phyloP scores from a whole-genome alignment of 2,888 invertebrate genomes.

The Cephalotes varians region DNA sequence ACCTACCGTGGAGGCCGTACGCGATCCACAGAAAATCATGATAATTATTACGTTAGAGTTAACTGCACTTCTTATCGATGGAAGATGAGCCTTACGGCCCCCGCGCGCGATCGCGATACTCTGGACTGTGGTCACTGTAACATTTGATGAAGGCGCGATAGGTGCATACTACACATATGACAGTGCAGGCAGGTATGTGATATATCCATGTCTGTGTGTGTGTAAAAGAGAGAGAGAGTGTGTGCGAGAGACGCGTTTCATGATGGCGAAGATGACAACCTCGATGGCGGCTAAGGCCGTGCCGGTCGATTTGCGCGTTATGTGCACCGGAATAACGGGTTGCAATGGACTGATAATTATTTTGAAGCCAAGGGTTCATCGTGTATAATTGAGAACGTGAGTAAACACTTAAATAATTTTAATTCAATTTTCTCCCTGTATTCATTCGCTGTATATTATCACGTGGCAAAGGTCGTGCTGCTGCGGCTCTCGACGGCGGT shows the following conservation, averaged over 20 bases:
- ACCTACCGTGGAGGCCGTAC: constrained; percentile 65
- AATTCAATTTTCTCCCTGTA: constrained; percentile 81
- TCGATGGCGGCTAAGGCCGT: constrained; percentile 34
- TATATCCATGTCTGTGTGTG: not conserved
- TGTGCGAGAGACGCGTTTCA: not conserved
- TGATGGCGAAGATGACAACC: constrained; percentile 6
- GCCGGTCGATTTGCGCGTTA: constrained; percentile 51
- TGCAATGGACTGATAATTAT: constrained; percentile 81
- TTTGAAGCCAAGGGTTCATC: constrained; percentile 82
- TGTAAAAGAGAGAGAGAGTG: too few species aligned
- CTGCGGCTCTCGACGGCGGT: constrained; percentile 65
- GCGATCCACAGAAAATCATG: constrained; percentile 80
- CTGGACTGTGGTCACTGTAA: constrained; percentile 61
- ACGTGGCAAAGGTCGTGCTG: constrained; percentile 57
- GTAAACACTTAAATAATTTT: constrained; percentile 83
- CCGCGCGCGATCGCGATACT: constrained; percentile 57
- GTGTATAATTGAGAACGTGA: constrained; percentile 84
- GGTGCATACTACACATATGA: constrained; percentile 39
- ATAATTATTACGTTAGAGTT: constrained; percentile 83
- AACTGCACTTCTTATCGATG: constrained; percentile 78
- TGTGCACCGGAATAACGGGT: constrained; percentile 75
- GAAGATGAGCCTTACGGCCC: constrained; percentile 63
- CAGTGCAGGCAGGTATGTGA: not conserved
- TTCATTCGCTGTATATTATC: constrained; percentile 69
- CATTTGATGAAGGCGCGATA: constrained; percentile 56